Base-by-base conservation (phyloP, 2,113 vertebrate genomes). In the Coptodon bakossiorum region DNA sequence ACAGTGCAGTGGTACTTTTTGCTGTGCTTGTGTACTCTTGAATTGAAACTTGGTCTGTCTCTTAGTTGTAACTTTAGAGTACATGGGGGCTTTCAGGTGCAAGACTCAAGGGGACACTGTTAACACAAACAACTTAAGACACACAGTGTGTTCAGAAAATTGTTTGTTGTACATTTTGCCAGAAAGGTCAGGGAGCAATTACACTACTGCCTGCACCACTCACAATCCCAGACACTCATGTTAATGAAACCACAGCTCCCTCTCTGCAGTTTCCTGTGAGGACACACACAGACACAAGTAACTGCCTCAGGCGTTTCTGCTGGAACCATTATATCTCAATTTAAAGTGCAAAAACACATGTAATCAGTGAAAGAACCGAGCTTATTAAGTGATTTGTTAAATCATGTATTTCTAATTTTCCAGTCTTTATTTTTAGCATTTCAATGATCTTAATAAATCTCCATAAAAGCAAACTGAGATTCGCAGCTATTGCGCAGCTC, bases 121-220 rank as follows among this genome's bases (percentile, higher is more conserved):
- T 19, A 81, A 52, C 59, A 40, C 6, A 56, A 14, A 61, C 22
- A 9, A 81, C 68, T 19, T 14, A 1, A 45, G 83, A 84, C 68
- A 66, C 16, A 43, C 22, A 34, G 27, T 53, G 48, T 57, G 53
- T 84, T 52, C 43, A 53, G 31, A 50, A 45, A 45, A 82, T 52
- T 16, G 7, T 50, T 80, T 73, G 45, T 71, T 80, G 14, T 81
- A 83, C 73, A 84, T 82, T 83, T 63, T 71, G 80, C 59, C 81
- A 22, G 66, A 68, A 50, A 86, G 86, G 91, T 92, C 82, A 86
- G 48, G 78, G 89, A 78, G 84, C 85, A 92, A 81, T 93, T 83
- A 85, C 13, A 19, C 81, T 13, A 9, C 61, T 68, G 88, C 81
- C 73, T 61, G 52, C 82, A 59, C 80, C 40, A 88, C 19, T 82